These are phyloP conservation scores for Centropus unirufus DNA, from an alignment of 2,113 vertebrate genomes.

Conservation along the genomic window DNA sequence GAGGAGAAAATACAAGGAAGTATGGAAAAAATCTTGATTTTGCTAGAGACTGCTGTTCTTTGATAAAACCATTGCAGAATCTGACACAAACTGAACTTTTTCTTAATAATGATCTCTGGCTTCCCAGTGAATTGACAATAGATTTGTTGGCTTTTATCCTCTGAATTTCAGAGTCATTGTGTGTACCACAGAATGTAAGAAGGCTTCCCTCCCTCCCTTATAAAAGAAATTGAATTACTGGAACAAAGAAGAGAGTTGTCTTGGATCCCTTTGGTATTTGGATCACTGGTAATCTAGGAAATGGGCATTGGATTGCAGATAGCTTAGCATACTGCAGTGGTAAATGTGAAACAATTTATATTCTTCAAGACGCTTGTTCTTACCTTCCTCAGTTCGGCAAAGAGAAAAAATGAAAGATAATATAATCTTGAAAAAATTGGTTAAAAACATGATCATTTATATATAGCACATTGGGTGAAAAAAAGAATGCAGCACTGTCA, in stretches of 20 bases:
- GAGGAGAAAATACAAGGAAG: background rate
- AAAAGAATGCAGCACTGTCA: background rate
- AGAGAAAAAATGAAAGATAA: background rate
- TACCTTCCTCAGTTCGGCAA: background rate
- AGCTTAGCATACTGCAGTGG: slow-evolving; percentile 26
- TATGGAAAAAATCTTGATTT: background rate
- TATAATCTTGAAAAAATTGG: background rate
- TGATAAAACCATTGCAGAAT: background rate
- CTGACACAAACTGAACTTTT: background rate
- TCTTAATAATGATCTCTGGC: background rate
- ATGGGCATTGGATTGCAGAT: slow-evolving; percentile 6
- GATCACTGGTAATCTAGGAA: slow-evolving; percentile 33
- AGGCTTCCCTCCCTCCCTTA: background rate
- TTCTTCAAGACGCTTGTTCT: background rate
- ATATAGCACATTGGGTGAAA: background rate
- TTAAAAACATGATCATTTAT: background rate
- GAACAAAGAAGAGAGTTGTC: slow-evolving; percentile 28
- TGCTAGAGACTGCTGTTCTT: background rate
- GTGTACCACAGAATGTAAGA: background rate
- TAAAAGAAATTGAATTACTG: slow-evolving; percentile 21
- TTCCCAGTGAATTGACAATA: background rate
- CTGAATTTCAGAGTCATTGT: slow-evolving; percentile 23
- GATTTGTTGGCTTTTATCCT: background rate
- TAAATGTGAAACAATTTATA: background rate
- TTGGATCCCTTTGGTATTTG: slow-evolving; percentile 28